These are phyloP conservation scores for Chelonus insularis DNA, from an alignment of 1,140 invertebrate species.

Conservation along the genomic window DNA sequence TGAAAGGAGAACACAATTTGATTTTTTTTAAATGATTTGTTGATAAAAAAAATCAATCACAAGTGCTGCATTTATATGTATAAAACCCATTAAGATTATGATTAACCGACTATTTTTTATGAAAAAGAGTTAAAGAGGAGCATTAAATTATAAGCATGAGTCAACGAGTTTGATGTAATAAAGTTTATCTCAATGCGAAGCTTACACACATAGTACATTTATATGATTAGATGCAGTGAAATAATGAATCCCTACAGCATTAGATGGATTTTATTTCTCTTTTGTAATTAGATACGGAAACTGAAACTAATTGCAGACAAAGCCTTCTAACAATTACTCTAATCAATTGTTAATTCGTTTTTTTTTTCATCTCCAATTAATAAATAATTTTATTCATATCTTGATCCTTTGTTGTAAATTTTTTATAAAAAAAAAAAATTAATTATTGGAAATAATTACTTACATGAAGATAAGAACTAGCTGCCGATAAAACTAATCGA, in stretches of 20 bases:
- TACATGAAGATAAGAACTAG: conserved; percentile 52
- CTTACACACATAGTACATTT: not conserved
- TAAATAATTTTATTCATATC: too few relatives aligned
- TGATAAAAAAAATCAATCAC: too few relatives aligned
- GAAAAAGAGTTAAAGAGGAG: not conserved
- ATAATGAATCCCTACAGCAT: not conserved
- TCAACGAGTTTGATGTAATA: not conserved
- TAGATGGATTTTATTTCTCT: not conserved
- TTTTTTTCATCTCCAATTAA: too few relatives aligned
- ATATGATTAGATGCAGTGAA: not conserved
- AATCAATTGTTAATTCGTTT: not conserved
- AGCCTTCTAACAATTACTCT: not conserved
- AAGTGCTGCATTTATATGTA: too few relatives aligned
- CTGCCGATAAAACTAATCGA: conserved; percentile 49
- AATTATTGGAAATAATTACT: conserved; percentile 12
- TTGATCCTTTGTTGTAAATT: too few relatives aligned
- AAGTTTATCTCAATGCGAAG: not conserved
- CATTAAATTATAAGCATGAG: not conserved
- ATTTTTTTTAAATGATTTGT: too few relatives aligned
- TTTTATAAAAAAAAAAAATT: too few relatives aligned
- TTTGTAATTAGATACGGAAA: not conserved
- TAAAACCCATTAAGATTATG: too few relatives aligned
- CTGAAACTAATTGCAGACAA: not conserved
- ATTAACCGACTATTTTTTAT: too few relatives aligned
- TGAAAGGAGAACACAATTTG: too few relatives aligned